phyloP scores from a whole-genome alignment of 2,113 vertebrate species.

The Campylomormyrus numenius region DNA sequence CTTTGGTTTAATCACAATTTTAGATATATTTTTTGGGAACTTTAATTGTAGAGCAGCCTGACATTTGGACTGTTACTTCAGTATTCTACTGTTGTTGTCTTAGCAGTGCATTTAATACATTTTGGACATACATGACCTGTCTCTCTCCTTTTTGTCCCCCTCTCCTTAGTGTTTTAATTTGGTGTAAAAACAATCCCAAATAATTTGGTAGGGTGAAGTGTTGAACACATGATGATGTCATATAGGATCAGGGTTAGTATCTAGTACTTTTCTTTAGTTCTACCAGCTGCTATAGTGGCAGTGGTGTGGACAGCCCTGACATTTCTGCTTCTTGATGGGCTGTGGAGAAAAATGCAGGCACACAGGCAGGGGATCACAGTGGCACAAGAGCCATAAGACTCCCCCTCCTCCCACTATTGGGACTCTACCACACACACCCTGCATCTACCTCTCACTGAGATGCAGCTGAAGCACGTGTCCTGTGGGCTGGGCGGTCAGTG shows the following conservation, averaged over 20 bases:
- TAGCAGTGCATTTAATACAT: neutral
- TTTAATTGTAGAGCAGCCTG: neutral
- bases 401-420: neutral
- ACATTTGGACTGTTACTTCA: neutral
- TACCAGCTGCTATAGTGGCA: neutral
- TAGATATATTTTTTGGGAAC: neutral
- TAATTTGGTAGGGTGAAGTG: neutral
- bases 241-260: neutral
- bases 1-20: constrained; percentile 1
- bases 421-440: constrained; percentile 34
- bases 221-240: neutral
- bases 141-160: neutral
- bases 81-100: neutral
- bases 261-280: neutral
- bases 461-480: neutral
- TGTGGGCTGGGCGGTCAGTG: neutral
- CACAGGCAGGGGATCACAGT: neutral
- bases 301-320: neutral
- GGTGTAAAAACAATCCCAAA: neutral
- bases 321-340: neutral
- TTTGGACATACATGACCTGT: neutral
- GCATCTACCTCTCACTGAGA: constrained; percentile 12
- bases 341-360: neutral
- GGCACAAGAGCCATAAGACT: neutral
- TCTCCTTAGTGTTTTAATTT: neutral